Conservation (phyloP, 2,797 vertebrate species). For the Yasuhikotakia modesta region DNA sequence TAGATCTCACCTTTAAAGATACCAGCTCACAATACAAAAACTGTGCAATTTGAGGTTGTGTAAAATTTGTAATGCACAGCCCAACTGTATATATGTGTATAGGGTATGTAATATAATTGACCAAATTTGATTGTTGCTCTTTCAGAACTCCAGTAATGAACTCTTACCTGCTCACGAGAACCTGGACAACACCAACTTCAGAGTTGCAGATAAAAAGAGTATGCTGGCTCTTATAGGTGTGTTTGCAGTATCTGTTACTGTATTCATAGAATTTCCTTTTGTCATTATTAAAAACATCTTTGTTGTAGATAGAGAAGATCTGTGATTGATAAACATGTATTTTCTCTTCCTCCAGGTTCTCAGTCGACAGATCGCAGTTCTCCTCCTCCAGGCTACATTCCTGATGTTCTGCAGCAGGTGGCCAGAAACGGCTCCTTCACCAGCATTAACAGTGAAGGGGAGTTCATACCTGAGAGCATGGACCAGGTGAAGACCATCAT, state of each 20-base stretch:
- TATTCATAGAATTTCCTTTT: not conserved
- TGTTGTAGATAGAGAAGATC: not conserved
- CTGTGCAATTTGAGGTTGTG: no score
- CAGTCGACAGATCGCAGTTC: slow-evolving; percentile 92
- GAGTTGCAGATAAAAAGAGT: slow-evolving; percentile 83
- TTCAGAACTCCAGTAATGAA: slow-evolving; percentile 80
- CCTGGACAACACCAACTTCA: slow-evolving; percentile 89
- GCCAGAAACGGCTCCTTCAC: slow-evolving; percentile 97
- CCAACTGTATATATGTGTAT: not conserved
- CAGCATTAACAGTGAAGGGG: slow-evolving; percentile 98
- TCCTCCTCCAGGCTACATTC: slow-evolving; percentile 97
- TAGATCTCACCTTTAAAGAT: no score
- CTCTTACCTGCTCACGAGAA: slow-evolving; percentile 85
- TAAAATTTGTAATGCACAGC: not conserved
- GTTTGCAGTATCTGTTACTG: not conserved
- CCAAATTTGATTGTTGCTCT: slow-evolving; percentile 7
- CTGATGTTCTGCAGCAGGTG: slow-evolving; percentile 93
- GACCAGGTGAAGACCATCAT: slow-evolving; percentile 83
- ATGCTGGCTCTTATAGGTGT: slow-evolving; percentile 85
- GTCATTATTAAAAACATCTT: not conserved
- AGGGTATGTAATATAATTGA: no score
- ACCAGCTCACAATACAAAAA: no score
- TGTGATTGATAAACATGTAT: not conserved
- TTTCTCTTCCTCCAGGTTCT: slow-evolving; percentile 74
- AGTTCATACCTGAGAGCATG: slow-evolving; percentile 99